Conservation (phyloP, 2,888 invertebrate genomes). For the Heteromurus nitidus region DNA sequence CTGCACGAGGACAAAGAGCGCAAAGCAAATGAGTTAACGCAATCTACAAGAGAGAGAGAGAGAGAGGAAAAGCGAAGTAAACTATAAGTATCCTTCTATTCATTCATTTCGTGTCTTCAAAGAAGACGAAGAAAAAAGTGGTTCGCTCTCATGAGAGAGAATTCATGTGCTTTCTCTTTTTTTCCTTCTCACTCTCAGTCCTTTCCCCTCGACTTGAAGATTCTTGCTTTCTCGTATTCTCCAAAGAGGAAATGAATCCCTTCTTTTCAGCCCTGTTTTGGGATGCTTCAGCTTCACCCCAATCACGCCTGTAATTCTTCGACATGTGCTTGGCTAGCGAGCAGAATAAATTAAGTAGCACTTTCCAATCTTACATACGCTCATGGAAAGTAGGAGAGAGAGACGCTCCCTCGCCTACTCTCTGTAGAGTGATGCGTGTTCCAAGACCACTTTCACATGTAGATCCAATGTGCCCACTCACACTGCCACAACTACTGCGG, state of each 20-base stretch:
- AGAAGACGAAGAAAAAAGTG: slow-evolving; percentile 12
- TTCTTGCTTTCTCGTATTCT: not conserved
- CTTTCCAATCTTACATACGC: slow-evolving; percentile 17
- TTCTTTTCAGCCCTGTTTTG: slow-evolving; percentile 13
- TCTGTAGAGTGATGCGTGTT: too few relatives aligned
- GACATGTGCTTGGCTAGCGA: slow-evolving; percentile 33
- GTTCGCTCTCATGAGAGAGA: slow-evolving; percentile 20
- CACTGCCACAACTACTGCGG: too few relatives aligned
- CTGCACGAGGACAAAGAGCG: too few relatives aligned
- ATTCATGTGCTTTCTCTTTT: not conserved
- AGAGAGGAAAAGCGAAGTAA: slow-evolving; percentile 25
- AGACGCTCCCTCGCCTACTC: too few relatives aligned
- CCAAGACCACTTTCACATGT: too few relatives aligned
- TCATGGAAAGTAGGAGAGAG: not conserved
- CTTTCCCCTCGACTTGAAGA: not conserved
- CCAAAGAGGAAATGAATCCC: slow-evolving; percentile 25
- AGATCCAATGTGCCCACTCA: too few relatives aligned
- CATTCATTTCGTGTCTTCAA: slow-evolving; percentile 34
- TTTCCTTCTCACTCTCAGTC: not conserved
- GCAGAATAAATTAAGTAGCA: slow-evolving; percentile 53
- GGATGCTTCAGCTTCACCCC: slow-evolving; percentile 15
- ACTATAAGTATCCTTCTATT: slow-evolving; percentile 34
- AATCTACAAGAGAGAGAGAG: not conserved
- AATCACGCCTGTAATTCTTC: slow-evolving; percentile 40
- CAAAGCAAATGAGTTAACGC: slow-evolving; percentile 5